These are phyloP conservation scores for Brenthis daphne DNA, from an alignment of 2,888 invertebrate species.

Conservation along the genomic window DNA sequence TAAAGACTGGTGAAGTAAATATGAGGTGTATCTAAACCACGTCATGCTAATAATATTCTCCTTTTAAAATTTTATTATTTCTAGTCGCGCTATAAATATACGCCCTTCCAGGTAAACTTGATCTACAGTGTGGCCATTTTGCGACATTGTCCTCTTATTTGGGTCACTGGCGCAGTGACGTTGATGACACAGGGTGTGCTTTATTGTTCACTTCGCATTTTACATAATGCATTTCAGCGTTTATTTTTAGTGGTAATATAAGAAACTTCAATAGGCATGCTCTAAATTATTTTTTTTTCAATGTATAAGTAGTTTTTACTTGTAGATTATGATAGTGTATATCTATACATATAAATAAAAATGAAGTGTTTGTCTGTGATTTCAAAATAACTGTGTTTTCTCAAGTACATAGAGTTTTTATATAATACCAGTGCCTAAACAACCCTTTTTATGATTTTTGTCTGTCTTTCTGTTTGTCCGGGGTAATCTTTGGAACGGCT, in stretches of 20 bases:
- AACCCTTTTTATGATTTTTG: too few relatives aligned
- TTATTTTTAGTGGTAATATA: slow-evolving; percentile 30
- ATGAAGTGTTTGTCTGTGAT: not conserved
- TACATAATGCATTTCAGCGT: slow-evolving; percentile 50
- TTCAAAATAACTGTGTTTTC: not conserved
- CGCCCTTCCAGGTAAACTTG: slow-evolving; percentile 37
- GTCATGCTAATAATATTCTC: too few relatives aligned
- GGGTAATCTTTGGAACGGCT: too few relatives aligned
- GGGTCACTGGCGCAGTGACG: slow-evolving; percentile 70
- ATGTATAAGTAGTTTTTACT: not conserved
- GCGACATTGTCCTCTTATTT: slow-evolving; percentile 68
- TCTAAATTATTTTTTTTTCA: not conserved
- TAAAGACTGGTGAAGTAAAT: too few relatives aligned
- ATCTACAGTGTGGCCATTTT: slow-evolving; percentile 59
- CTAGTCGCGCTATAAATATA: slow-evolving; percentile 13
- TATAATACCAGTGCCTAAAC: not conserved
- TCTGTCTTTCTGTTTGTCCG: too few relatives aligned
- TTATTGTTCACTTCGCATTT: slow-evolving; percentile 63
- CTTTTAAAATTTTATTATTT: not conserved
- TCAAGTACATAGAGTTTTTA: not conserved
- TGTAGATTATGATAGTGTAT: too few relatives aligned
- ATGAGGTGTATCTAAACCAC: too few relatives aligned
- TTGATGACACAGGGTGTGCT: slow-evolving; percentile 60
- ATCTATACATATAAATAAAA: too few relatives aligned
- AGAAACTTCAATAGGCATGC: not conserved